A percentile compares a stretch with the other conserved stretches of the same genome.
Conservation (phyloP, 2,888 invertebrate genomes). For the Neoascia interrupta region DNA sequence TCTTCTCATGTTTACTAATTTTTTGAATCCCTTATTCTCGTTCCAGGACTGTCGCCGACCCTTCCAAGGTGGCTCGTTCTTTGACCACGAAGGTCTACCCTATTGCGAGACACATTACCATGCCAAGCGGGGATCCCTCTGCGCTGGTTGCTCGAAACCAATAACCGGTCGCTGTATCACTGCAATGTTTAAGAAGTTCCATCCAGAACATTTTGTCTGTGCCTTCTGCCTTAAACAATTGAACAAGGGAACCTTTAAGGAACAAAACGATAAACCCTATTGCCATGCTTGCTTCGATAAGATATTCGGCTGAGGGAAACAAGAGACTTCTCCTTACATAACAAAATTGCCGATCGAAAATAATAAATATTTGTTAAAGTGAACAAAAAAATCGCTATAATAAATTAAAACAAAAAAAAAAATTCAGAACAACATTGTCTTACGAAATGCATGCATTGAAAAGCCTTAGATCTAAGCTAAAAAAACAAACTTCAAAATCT, state of each 20-base stretch:
- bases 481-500: constrained; percentile 22
- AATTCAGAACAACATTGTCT: constrained; percentile 17
- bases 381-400: constrained; percentile 20
- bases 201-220: constrained; percentile 99
- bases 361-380: constrained; percentile 7
- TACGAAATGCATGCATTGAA: constrained; percentile 39
- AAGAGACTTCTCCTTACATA: not conserved
- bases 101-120: constrained; percentile 99
- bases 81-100: constrained; percentile 98
- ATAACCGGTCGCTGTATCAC: constrained; percentile 99
- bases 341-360: not conserved
- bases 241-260: constrained; percentile 99
- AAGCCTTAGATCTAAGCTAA: constrained; percentile 11
- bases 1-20: too few species aligned
- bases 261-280: constrained; percentile 99
- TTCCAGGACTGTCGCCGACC: constrained; percentile 97
- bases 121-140: constrained; percentile 96
- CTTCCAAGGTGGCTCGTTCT: constrained; percentile 98
- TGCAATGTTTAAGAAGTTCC: constrained; percentile 99
- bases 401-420: constrained; percentile 22
- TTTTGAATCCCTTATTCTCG: constrained; percentile 68
- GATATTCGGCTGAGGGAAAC: constrained; percentile 88
- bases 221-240: constrained; percentile 99
- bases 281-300: constrained; percentile 99
- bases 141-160: constrained; percentile 98